Evolutionary conservation across 2,113 vertebrate genomes (phyloP).

Genomic region (Australoheros scitulus): DNA sequence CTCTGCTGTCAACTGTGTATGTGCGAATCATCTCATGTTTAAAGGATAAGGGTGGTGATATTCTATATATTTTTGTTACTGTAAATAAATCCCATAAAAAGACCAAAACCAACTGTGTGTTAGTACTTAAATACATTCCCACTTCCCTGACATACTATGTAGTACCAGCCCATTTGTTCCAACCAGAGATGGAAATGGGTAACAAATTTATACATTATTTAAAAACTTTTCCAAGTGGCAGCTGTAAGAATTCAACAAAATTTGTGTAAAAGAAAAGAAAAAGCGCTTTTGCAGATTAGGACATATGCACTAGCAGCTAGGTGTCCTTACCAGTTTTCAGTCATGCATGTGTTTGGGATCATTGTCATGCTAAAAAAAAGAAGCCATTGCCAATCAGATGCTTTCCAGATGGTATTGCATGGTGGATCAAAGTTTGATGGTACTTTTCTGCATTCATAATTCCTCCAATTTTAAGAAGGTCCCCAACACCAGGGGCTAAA

Average conservation of each 20-base stretch:
- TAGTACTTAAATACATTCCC: slow-evolving; percentile 7
- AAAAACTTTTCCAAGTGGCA: not conserved
- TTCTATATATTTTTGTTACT: slow-evolving; percentile 31
- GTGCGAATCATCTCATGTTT: slow-evolving; percentile 15
- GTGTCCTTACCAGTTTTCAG: not conserved
- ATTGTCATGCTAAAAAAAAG: not conserved
- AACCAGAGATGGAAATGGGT: not conserved
- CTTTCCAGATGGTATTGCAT: not conserved
- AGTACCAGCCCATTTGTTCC: not conserved
- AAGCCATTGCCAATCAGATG: not conserved
- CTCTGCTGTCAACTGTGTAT: slow-evolving; percentile 47
- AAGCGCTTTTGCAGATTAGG: not conserved
- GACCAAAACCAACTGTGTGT: slow-evolving; percentile 4
- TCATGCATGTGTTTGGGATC: not conserved
- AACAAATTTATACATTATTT: not conserved
- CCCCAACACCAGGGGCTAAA: not conserved
- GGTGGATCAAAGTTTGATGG: not conserved
- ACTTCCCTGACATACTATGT: fast-evolving
- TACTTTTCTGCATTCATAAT: not conserved
- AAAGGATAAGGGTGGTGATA: not conserved
- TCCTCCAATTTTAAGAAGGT: not conserved
- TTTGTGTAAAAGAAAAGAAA: no score
- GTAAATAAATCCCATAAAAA: slow-evolving; percentile 34
- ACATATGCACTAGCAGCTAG: not conserved
- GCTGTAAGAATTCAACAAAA: not conserved